Conservation (phyloP, 2,113 vertebrate species). For the Alethe diademata region DNA sequence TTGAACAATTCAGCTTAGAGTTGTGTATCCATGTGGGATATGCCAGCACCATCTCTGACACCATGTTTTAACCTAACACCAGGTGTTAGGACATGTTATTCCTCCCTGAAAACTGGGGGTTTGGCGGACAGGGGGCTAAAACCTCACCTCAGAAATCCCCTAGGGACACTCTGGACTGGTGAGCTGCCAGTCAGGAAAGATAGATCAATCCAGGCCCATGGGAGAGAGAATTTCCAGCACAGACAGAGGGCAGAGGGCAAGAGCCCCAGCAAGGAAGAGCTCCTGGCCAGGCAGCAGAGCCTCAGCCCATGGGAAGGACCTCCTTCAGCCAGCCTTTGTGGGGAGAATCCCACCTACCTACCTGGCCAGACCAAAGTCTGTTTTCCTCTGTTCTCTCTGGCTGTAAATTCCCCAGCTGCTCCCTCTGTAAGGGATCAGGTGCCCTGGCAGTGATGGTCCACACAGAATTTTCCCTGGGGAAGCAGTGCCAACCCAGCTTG, state of each 20-base stretch:
- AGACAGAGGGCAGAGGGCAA: neutral
- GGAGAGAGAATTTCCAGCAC: neutral
- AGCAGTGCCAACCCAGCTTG: neutral
- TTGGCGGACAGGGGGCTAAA: neutral
- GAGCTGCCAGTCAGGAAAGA: neutral
- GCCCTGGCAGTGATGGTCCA: neutral
- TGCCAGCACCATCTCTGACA: fast-evolving
- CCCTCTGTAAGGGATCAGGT: neutral
- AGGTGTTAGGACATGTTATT: fast-evolving
- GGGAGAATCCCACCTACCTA: neutral
- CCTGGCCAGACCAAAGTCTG: neutral
- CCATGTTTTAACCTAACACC: neutral
- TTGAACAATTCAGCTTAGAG: neutral
- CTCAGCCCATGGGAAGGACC: neutral
- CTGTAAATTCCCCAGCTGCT: neutral
- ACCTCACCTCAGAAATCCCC: neutral
- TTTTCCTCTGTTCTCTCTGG: neutral
- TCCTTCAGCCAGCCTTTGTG: neutral
- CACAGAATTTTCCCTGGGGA: neutral
- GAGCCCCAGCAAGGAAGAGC: neutral
- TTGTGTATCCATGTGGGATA: neutral
- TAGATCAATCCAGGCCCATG: neutral
- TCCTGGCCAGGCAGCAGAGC: neutral
- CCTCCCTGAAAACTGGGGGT: neutral
- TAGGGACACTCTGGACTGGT: neutral